Evolutionary conservation across 2,113 vertebrate genomes (phyloP).

Genomic region (Etheostoma cragini): DNA sequence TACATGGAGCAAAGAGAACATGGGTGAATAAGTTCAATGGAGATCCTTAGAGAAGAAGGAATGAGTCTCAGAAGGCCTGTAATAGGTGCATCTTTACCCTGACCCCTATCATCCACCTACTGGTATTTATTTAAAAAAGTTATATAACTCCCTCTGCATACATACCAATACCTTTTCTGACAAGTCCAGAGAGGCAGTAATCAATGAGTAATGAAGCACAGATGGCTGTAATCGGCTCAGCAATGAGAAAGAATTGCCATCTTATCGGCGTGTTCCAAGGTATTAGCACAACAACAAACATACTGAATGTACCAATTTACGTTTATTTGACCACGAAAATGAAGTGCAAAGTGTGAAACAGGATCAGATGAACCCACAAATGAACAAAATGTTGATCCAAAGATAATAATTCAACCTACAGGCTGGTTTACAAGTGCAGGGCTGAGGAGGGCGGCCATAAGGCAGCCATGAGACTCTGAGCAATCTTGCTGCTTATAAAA

Average conservation of each 20-base stretch:
- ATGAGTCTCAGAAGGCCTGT: slow-evolving; percentile 78
- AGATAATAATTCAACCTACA: slow-evolving; percentile 5
- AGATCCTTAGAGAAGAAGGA: slow-evolving; percentile 83
- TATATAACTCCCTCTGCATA: slow-evolving; percentile 18
- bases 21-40: slow-evolving; percentile 82
- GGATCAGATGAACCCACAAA: slow-evolving; percentile 25
- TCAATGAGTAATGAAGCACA: slow-evolving; percentile 35
- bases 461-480: slow-evolving; percentile 1
- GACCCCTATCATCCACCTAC: slow-evolving; percentile 50
- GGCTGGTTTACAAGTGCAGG: background rate
- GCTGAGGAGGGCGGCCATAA: background rate
- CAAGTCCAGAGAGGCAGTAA: slow-evolving; percentile 30
- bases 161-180: background rate
- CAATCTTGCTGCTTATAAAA: background rate
- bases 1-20: slow-evolving; percentile 75
- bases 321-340: slow-evolving; percentile 33
- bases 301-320: slow-evolving; percentile 8
- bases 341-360: slow-evolving; percentile 6
- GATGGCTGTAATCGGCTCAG: slow-evolving; percentile 39
- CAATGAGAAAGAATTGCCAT: slow-evolving; percentile 24
- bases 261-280: slow-evolving; percentile 13
- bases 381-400: slow-evolving; percentile 12
- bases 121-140: slow-evolving; percentile 40
- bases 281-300: slow-evolving; percentile 43
- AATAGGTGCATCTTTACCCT: slow-evolving; percentile 74